Percentiles rank a stretch among this genome's conserved stretches.
Conservation (phyloP, 2,113 vertebrate species). For the Calidris pygmaea region DNA sequence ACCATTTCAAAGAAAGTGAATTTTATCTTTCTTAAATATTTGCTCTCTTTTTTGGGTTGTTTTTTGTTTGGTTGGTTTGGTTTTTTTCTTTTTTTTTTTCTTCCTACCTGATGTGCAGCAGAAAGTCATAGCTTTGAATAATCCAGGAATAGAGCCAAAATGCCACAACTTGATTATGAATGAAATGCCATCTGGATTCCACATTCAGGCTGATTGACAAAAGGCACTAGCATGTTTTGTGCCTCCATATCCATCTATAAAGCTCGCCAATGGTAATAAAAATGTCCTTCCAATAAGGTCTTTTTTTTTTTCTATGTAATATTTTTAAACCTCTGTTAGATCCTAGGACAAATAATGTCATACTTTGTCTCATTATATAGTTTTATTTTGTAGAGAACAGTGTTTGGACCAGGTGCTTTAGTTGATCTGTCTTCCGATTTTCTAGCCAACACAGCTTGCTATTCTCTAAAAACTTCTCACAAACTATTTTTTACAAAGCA, state of each 20-base stretch:
- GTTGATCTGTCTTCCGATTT: background rate
- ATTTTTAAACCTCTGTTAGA: background rate
- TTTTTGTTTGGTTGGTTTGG: no score
- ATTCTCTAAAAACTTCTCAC: background rate
- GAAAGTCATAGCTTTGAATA: background rate
- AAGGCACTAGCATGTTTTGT: background rate
- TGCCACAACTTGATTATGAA: constrained; percentile 28
- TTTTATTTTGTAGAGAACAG: background rate
- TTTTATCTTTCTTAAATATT: background rate
- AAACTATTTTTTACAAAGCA: background rate
- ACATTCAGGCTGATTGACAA: background rate
- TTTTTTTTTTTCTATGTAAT: background rate
- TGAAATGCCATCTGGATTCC: constrained; percentile 38
- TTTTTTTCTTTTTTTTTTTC: no score
- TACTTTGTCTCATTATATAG: background rate
- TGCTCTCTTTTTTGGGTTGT: background rate
- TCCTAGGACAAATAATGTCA: background rate
- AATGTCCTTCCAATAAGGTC: background rate
- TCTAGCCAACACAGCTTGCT: background rate
- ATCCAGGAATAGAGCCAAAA: constrained; percentile 38
- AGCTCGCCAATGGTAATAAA: background rate
- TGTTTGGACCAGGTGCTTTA: background rate
- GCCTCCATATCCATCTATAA: background rate
- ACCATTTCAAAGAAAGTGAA: background rate
- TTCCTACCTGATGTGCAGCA: background rate